Conservation (phyloP, 2,888 invertebrate genomes). For the Meandrusa payeni region DNA sequence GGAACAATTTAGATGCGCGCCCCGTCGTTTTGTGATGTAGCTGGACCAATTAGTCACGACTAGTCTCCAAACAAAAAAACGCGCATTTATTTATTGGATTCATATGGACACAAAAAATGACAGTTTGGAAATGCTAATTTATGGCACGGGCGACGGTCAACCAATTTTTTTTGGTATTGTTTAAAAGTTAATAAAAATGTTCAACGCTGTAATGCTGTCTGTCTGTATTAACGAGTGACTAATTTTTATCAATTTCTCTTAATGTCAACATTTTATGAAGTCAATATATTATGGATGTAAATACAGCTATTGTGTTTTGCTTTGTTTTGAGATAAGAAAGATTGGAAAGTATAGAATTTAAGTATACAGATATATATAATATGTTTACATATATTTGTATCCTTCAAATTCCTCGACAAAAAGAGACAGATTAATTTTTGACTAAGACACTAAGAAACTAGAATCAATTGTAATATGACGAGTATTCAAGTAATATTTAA, state of each 20-base stretch:
- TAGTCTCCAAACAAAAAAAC: conserved; percentile 40
- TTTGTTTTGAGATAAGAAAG: conserved; percentile 3
- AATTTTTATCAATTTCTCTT: conserved; percentile 3
- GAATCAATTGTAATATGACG: too few relatives aligned
- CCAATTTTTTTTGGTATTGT: conserved; percentile 62
- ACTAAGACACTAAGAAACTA: too few relatives aligned
- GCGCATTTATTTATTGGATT: conserved; percentile 56
- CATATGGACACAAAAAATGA: conserved; percentile 57
- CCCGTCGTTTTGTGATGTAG: conserved; percentile 57
- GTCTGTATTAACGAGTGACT: conserved; percentile 40
- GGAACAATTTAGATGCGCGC: conserved; percentile 61
- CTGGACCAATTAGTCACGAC: conserved; percentile 71
- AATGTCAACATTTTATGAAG: background rate
- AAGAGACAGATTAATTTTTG: too few relatives aligned
- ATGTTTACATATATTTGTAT: too few relatives aligned
- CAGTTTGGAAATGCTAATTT: conserved; percentile 57
- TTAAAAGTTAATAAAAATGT: conserved; percentile 62
- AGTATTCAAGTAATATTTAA: too few relatives aligned
- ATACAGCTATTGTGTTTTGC: conserved; percentile 6
- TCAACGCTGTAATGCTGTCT: conserved; percentile 62
- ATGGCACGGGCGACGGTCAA: conserved; percentile 54
- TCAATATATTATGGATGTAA: conserved; percentile 8
- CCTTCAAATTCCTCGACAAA: too few relatives aligned
- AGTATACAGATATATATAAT: too few relatives aligned
- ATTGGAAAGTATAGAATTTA: too few relatives aligned